Evolutionary conservation across 1,140 invertebrate genomes (phyloP), one percentile per base, ranked within the genome.

Genomic region (Lasaia peninsularis): DNA sequence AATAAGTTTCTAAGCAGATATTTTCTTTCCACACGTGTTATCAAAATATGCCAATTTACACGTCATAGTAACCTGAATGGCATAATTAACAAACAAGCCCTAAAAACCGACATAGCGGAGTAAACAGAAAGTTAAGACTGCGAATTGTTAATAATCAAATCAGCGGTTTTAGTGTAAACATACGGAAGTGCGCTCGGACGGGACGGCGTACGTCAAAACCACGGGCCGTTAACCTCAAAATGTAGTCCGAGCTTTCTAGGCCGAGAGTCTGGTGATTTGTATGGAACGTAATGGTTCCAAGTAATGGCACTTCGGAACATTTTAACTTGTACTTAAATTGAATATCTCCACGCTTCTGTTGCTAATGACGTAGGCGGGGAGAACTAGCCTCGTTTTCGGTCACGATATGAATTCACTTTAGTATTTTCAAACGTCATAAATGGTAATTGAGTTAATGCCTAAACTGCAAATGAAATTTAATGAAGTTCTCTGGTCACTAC

Each of bases 61-160:
- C 44, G 44, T 21, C 11, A 48, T n/a, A 21, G 20, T 48, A 11
- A 48, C 18, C 44, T n/a, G 21, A 48, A 48, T 4, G 5, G 18
- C 20, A 18, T 21, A 48, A 20, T 48, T 21, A 48, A 48, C 11
- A 18, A 48, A 44, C 40, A 44, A 1, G 11, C 40, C 40, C 40
- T 11, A 48, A 10, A 48, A 48, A 48, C 40, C 40, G 40, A 21
- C 11, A 21, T 48, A 20, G 4, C 3, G 20, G 20, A 20, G 40
- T 21, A 48, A 48, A 48, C 40, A 48, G 40, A 48, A 48, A 48
- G 40, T 48, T 48, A n/a, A n/a, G n/a, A n/a, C n/a, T 48, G 40
- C 40, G 3, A 20, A 48, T 48, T 6, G 40, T 18, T 48, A 21
- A 48, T 48, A 48, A 20, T 21, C 18, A 48, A 48, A 48, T 48